Base-by-base conservation (phyloP, 1,140 invertebrate genomes). In the Apis laboriosa region DNA sequence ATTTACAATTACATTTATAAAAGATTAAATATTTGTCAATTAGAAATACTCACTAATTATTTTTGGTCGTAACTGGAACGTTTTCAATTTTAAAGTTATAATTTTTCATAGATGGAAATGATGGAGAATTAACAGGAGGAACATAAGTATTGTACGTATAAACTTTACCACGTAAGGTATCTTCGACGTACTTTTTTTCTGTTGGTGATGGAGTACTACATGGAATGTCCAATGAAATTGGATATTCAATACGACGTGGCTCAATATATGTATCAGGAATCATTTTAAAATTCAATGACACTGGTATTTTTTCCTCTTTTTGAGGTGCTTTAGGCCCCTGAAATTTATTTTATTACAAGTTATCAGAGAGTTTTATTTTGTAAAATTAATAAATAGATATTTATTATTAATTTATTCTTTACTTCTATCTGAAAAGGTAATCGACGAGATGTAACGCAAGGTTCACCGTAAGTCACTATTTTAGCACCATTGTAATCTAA, bases 401-500 rank as follows among this genome's bases (percentile, higher is more conserved):
- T 9, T 53, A 19, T 43, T 49, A 68, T 34, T n/a, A 56, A 21
- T 21, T n/a, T 11, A 12, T 17, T 24, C 24, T 24, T 24, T 77
- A 88, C 88, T 76, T 90, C 80, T 24, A 90, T 85, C 66, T 63
- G 83, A 53, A 88, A 80, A 21, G 89, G 88, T 2, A 88, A 55
- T 78, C 83, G 75, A 11, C 43, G 58, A 17, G 56, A 5, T 15
- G 15, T 0, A 15, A 58, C n/a, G 56, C 83, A 88, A 19, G 86
- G 86, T 8, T 87, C 86, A 15, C 74, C 77, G 12, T 87, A 85
- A 2, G 75, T 87, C 28, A 88, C 61, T 49, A 85, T 58, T 61
- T 81, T 55, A 53, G 34, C 43, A 34, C 67, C 68, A 55, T 61
- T 61, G 19, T 43, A 63, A 61, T 75, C 28, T 21, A 5, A 12